These are phyloP conservation scores for Brachionus paranguensis DNA, from an alignment of 1,140 invertebrate species.

Conservation along the genomic window DNA sequence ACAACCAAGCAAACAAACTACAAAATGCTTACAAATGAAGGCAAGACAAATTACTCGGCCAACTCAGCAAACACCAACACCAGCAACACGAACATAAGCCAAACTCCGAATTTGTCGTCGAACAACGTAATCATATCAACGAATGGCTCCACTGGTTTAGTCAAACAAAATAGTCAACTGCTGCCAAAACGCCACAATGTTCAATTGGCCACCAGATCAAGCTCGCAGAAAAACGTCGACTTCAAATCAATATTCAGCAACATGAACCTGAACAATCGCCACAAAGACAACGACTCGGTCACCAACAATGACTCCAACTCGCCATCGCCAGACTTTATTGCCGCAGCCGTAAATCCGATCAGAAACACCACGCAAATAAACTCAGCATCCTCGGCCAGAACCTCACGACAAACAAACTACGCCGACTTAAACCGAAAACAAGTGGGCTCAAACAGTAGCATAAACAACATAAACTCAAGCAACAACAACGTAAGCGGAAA, in stretches of 20 bases:
- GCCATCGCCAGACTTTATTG: constrained; percentile 29
- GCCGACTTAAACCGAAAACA: constrained; percentile 26
- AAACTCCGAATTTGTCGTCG: constrained; percentile 7
- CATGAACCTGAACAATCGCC: background rate
- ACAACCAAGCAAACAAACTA: background rate
- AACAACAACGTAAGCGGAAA: background rate
- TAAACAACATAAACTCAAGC: constrained; percentile 6
- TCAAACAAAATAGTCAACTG: constrained; percentile 35
- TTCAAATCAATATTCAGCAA: constrained; percentile 37
- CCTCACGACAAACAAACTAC: constrained; percentile 27
- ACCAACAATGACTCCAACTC: constrained; percentile 3
- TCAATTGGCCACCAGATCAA: constrained; percentile 24
- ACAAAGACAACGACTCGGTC: background rate
- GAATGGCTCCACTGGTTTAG: background rate
- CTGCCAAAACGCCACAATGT: constrained; percentile 36
- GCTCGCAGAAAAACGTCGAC: constrained; percentile 38
- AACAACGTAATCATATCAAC: background rate
- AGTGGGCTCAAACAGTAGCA: background rate
- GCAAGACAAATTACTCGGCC: background rate
- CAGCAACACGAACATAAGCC: constrained; percentile 24
- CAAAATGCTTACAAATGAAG: background rate
- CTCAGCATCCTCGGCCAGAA: constrained; percentile 5
- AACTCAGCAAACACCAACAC: background rate
- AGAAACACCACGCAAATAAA: constrained; percentile 10
- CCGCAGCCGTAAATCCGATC: constrained; percentile 16